Percentiles rank a stretch among this genome's conserved stretches.
phyloP scores from a whole-genome alignment of 2,797 vertebrate species.

The Eulemur coronatus region DNA sequence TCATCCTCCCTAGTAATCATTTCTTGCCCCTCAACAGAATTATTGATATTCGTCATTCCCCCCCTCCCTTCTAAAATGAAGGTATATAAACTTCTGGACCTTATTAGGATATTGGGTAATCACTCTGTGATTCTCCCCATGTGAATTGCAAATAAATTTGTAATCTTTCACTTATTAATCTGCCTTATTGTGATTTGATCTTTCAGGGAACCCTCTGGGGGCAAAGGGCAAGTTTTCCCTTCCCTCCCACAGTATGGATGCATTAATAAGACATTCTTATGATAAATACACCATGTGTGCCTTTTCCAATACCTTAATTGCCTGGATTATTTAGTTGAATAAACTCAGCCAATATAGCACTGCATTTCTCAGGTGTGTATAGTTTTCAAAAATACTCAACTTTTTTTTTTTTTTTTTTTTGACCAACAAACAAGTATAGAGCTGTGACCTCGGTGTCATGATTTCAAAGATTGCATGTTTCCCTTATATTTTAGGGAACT shows the following conservation, averaged over 20 bases:
- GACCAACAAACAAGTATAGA: neutral
- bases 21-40: neutral
- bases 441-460: neutral
- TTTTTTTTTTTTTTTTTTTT: neutral
- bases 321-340: neutral
- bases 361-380: neutral
- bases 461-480: neutral
- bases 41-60: neutral
- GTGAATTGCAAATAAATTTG: no score
- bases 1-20: neutral
- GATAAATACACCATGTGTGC: neutral
- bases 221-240: no score
- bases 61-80: neutral
- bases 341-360: neutral
- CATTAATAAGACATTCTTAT: neutral
- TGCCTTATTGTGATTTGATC: no score
- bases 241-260: no score
- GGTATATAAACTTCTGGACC: neutral
- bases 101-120: neutral
- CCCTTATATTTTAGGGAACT: neutral
- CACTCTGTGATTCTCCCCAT: neutral
- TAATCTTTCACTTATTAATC: no score
- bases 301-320: neutral
- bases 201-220: no score
- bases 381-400: neutral